Evolutionary conservation across 2,888 invertebrate species (phyloP), one percentile per base, ranked within the genome.

Genomic region (Monopis laevigella): DNA sequence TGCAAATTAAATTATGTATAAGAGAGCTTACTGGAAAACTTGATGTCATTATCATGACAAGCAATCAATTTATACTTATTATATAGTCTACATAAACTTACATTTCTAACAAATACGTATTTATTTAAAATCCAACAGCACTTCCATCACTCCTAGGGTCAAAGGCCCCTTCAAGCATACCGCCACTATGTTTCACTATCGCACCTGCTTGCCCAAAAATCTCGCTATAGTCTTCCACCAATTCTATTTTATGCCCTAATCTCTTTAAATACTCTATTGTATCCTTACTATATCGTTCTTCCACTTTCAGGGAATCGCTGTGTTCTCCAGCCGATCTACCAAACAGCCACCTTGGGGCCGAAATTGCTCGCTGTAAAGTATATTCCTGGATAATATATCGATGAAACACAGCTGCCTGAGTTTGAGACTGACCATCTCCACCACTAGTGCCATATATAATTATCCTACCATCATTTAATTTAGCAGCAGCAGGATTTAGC

Each of bases 361-460:
- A 62, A 3, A 78, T 45, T 19, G 70, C 51, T 16, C 50, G 46
- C 47, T 77, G 75, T 35, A 78, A 58, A 8, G 56, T 58, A 11
- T 55, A 40, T 4, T 59, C 60, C 51, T 78, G 75, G 7, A 77
- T 55, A 1, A 61, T 72, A 39, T 78, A 75, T 53, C 74, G 60
- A 40, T 78, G 74, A 42, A 78, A 78, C n/a, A 78, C 58, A 1
- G 72, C 66, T 14, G 77, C 65, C 55, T 78, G 78, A 2, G 67
- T 73, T 51, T 78, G 78, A 3, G 74, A 54, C 43, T 78, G 78
- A 0, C 75, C 77, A 48, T 78, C 75, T 5, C 77, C 78, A 14
- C 78, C 78, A 45, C 64, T 58, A 7, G 74, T 73, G 1, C 78
- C 78, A 45, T 74, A 77, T 18, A 78, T 39, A 52, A 78, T 58